Conservation (phyloP, 2,888 invertebrate genomes). For the Eristalis tenax region DNA sequence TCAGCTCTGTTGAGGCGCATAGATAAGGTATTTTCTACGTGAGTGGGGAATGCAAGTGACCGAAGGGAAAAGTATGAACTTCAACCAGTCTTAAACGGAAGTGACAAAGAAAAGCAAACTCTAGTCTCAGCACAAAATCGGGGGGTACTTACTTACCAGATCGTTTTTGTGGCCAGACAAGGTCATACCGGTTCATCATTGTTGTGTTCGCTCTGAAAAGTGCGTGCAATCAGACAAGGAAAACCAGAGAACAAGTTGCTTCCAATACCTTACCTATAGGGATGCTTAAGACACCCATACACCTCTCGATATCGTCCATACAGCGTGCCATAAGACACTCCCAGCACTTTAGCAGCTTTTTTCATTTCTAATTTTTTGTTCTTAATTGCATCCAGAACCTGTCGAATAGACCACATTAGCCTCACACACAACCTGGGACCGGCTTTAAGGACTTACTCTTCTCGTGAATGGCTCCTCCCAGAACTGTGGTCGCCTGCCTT, state of each 20-base stretch:
- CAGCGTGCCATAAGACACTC: slow-evolving; percentile 94
- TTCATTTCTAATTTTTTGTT: slow-evolving; percentile 96
- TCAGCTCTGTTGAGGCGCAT: too few relatives aligned
- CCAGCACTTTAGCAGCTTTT: slow-evolving; percentile 93
- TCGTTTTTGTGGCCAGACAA: slow-evolving; percentile 90
- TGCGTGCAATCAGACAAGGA: neutral
- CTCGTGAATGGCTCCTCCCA: slow-evolving; percentile 96
- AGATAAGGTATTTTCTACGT: too few relatives aligned
- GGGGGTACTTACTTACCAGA: slow-evolving; percentile 83
- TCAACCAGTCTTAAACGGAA: neutral
- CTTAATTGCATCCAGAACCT: slow-evolving; percentile 94
- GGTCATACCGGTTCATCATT: slow-evolving; percentile 80
- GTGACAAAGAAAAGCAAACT: neutral
- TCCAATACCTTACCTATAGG: slow-evolving; percentile 86
- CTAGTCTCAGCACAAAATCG: neutral
- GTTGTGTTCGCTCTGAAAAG: slow-evolving; percentile 52
- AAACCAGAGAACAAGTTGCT: slow-evolving; percentile 11
- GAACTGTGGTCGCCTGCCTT: slow-evolving; percentile 93
- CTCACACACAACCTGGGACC: neutral
- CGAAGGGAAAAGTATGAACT: too few relatives aligned
- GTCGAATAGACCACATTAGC: slow-evolving; percentile 24
- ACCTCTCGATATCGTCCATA: slow-evolving; percentile 95
- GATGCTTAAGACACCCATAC: slow-evolving; percentile 93
- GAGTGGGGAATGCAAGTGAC: too few relatives aligned
- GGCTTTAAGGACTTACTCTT: slow-evolving; percentile 81